Conservation (phyloP, 2,888 invertebrate species). For the Cheilosia urbana region DNA sequence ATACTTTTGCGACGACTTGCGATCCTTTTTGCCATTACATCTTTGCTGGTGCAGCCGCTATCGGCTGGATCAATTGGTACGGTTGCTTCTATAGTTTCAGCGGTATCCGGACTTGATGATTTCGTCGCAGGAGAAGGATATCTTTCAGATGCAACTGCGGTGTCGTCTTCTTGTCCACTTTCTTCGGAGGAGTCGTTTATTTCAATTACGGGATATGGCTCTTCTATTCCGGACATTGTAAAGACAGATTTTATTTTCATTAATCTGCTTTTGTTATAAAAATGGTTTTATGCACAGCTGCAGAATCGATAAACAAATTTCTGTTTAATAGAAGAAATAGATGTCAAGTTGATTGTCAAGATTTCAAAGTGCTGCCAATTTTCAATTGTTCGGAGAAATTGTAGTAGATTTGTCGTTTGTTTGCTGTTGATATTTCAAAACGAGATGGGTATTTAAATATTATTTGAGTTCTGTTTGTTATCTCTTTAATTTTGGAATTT, state of each 20-base stretch:
- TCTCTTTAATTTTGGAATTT: no score
- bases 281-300: neutral
- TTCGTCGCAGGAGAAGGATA: neutral
- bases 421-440: no score
- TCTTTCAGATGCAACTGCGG: no score
- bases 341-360: no score
- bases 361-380: no score
- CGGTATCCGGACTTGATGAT: neutral
- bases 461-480: no score
- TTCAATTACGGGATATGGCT: neutral
- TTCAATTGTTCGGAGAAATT: no score
- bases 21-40: neutral
- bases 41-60: neutral
- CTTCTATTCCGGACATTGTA: neutral
- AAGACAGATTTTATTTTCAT: neutral
- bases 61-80: neutral
- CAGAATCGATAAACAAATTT: neutral
- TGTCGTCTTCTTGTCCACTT: neutral
- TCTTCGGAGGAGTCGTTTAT: slow-evolving; percentile 16
- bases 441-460: no score
- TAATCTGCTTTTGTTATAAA: neutral
- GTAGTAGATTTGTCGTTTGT: no score
- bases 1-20: slow-evolving; percentile 54
- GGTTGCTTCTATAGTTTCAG: neutral
- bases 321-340: no score